Evolutionary conservation across 2,888 invertebrate species (phyloP).

Genomic region (Fragum whitleyi): DNA sequence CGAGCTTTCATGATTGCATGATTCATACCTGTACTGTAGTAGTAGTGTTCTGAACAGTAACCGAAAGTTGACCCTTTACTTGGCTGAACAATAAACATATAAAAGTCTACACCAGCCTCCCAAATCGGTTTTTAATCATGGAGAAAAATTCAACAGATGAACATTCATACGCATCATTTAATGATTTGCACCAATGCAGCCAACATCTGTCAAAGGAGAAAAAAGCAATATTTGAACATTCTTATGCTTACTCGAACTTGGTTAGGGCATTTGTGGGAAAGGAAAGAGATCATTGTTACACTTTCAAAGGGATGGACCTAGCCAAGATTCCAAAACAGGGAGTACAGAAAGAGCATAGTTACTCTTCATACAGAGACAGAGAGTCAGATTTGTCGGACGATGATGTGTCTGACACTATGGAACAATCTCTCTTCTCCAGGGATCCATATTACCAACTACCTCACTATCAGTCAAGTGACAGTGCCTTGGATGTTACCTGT

Average conservation of each 20-base stretch:
- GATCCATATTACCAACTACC: constrained; percentile 38
- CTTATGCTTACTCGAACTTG: constrained; percentile 51
- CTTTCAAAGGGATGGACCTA: neutral
- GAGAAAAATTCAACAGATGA: constrained; percentile 44
- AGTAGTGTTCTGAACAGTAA: constrained; percentile 34
- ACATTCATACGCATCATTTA: constrained; percentile 50
- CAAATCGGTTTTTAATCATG: constrained; percentile 18
- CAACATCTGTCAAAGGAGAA: too few species aligned
- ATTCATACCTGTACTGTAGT: neutral
- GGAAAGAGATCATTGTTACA: constrained; percentile 59
- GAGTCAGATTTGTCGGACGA: constrained; percentile 45
- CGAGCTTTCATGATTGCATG: too few species aligned
- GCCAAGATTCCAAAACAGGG: constrained; percentile 4
- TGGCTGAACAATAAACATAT: too few species aligned
- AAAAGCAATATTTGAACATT: constrained; percentile 50
- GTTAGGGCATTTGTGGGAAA: constrained; percentile 33
- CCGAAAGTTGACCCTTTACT: constrained; percentile 25
- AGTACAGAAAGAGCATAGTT: constrained; percentile 23
- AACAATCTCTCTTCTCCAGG: neutral
- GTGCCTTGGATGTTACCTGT: constrained; percentile 64
- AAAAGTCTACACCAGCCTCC: neutral
- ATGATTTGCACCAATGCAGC: too few species aligned
- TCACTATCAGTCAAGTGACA: constrained; percentile 61
- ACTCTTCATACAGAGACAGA: neutral
- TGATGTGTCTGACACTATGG: constrained; percentile 13